A percentile compares a stretch with the other conserved stretches of the same genome.
Conservation (phyloP, 1,140 invertebrate species). For the Arctopsyche grandis region DNA sequence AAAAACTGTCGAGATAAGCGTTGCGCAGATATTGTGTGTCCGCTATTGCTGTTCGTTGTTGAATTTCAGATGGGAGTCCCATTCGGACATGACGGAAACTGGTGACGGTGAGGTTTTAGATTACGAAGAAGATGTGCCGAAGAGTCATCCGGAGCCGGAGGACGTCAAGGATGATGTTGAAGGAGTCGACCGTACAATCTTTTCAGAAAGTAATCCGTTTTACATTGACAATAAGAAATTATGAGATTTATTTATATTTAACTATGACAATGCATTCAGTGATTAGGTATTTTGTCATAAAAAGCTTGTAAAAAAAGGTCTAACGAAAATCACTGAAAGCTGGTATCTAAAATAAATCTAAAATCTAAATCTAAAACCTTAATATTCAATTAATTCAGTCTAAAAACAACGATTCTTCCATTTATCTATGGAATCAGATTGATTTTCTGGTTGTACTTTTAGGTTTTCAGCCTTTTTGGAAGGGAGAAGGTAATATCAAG, state of each 20-base stretch:
- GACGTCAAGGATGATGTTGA: neutral
- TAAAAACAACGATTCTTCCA: too few species aligned
- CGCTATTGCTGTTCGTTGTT: too few species aligned
- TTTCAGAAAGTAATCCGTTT: slow-evolving; percentile 2
- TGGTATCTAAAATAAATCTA: too few species aligned
- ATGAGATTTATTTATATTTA: neutral
- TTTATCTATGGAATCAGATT: too few species aligned
- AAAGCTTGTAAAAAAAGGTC: too few species aligned
- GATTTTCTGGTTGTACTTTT: too few species aligned
- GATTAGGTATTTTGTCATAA: too few species aligned
- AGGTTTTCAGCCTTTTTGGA: slow-evolving; percentile 50
- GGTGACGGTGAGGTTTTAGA: slow-evolving; percentile 7
- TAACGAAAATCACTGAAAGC: too few species aligned
- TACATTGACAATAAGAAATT: neutral
- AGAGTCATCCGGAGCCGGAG: slow-evolving; percentile 32
- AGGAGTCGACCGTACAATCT: neutral
- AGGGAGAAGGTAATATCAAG: slow-evolving; percentile 55
- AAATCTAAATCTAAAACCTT: too few species aligned
- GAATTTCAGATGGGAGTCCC: slow-evolving; percentile 25
- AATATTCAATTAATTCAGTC: too few species aligned
- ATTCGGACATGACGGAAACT: neutral
- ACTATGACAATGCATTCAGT: too few species aligned
- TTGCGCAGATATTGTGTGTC: neutral
- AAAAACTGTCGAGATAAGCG: neutral
- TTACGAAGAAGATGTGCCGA: slow-evolving; percentile 12